Evolutionary conservation across 2,113 vertebrate genomes (phyloP).

Genomic region (Erythrocebus patas): DNA sequence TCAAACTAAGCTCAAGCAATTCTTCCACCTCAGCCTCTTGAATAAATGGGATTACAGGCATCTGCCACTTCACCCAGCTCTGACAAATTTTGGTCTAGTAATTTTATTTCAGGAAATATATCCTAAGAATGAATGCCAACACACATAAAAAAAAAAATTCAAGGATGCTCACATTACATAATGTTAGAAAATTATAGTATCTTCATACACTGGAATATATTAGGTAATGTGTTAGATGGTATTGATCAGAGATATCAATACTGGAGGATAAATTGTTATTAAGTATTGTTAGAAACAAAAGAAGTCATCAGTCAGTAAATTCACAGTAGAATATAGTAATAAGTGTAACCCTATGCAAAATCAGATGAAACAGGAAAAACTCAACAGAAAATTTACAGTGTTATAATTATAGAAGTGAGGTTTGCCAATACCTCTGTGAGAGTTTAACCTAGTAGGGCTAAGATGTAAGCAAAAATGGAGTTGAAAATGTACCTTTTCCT

Average conservation of each 20-base stretch:
- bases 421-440: background rate
- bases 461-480: background rate
- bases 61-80: too few relatives aligned
- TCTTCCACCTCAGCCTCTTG: too few relatives aligned
- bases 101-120: background rate
- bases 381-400: background rate
- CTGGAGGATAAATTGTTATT: background rate
- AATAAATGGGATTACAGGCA: too few relatives aligned
- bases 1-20: too few relatives aligned
- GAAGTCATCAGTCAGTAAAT: background rate
- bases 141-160: background rate
- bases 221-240: background rate
- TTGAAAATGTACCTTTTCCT: background rate
- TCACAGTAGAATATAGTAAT: background rate
- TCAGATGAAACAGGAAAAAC: background rate
- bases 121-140: background rate
- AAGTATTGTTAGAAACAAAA: background rate
- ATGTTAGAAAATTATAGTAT: background rate
- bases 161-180: background rate
- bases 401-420: background rate
- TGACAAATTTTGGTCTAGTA: background rate
- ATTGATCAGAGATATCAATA: background rate
- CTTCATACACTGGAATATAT: background rate
- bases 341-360: background rate
- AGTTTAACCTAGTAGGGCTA: background rate